phyloP scores from a whole-genome alignment of 2,113 vertebrate species.

The Proteles cristata region DNA sequence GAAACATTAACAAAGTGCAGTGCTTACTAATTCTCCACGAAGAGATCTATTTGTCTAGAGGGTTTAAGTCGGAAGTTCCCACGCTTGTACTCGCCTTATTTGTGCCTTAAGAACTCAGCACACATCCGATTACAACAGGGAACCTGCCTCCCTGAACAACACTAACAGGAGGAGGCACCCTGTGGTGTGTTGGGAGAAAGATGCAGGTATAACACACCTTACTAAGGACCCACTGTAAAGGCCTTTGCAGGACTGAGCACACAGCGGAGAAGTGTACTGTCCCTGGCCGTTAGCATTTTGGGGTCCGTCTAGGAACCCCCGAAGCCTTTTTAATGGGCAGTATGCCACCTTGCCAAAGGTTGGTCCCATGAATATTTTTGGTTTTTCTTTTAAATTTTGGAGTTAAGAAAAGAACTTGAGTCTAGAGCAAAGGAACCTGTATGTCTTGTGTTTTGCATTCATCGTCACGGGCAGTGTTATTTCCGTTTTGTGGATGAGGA shows the following conservation, averaged over 20 bases:
- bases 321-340: background rate
- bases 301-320: background rate
- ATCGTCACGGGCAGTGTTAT: background rate
- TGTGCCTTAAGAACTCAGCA: background rate
- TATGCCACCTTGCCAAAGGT: background rate
- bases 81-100: background rate
- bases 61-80: background rate
- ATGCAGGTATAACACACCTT: background rate
- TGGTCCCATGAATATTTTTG: background rate
- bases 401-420: background rate
- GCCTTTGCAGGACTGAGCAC: background rate
- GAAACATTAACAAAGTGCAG: background rate
- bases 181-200: background rate
- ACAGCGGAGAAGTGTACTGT: background rate
- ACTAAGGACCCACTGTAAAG: background rate
- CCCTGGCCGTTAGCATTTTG: background rate
- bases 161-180: background rate
- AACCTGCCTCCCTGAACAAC: background rate
- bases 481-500: background rate
- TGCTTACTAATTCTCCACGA: background rate
- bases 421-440: background rate
- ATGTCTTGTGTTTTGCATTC: background rate
- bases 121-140: background rate
- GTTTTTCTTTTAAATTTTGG: background rate
- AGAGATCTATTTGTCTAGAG: background rate